These are phyloP conservation scores for Chrysaora quinquecirrha DNA, from an alignment of 30 jellyfish, hydroid and myxozoan species.

Conservation along the genomic window DNA sequence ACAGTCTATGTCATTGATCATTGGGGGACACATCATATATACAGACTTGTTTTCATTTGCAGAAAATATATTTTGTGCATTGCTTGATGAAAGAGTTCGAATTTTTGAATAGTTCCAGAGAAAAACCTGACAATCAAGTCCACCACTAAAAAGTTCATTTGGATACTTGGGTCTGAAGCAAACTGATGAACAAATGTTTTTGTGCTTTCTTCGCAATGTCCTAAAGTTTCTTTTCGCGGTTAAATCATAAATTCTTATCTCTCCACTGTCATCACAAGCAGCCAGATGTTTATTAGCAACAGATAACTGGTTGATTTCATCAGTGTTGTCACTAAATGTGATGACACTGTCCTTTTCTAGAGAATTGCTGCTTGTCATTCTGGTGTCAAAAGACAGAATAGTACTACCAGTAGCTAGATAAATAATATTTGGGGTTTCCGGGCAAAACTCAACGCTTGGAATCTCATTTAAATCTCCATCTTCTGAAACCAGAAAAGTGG, in stretches of 20 bases:
- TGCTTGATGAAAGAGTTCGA: slow-evolving; percentile 45
- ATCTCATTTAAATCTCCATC: slow-evolving; percentile 37
- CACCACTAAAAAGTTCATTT: slow-evolving; percentile 78
- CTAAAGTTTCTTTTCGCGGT: slow-evolving; percentile 46
- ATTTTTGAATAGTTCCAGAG: slow-evolving; percentile 75
- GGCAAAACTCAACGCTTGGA: slow-evolving; percentile 48
- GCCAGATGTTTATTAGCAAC: slow-evolving; percentile 51
- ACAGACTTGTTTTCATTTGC: slow-evolving; percentile 75
- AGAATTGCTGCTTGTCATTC: slow-evolving; percentile 3
- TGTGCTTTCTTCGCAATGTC: slow-evolving; percentile 84
- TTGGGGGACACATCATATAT: slow-evolving; percentile 89
- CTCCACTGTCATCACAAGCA: slow-evolving; percentile 97
- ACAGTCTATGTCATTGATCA: slow-evolving; percentile 70
- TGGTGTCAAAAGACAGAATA: slow-evolving; percentile 41
- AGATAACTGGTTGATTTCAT: slow-evolving; percentile 76
- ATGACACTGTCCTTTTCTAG: slow-evolving; percentile 3
- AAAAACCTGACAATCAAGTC: slow-evolving; percentile 87
- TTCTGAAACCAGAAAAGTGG: slow-evolving; percentile 1
- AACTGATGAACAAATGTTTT: slow-evolving; percentile 81
- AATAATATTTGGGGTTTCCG: slow-evolving; percentile 13
- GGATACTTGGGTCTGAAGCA: slow-evolving; percentile 35
- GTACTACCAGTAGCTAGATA: slow-evolving; percentile 45
- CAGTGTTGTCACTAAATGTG: slow-evolving; percentile 67
- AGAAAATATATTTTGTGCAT: slow-evolving; percentile 61
- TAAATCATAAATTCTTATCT: slow-evolving; percentile 70